Evolutionary conservation across 2,888 invertebrate genomes (phyloP), one percentile per base, ranked within the genome.

Genomic region (Drosophila suboccidentalis): DNA sequence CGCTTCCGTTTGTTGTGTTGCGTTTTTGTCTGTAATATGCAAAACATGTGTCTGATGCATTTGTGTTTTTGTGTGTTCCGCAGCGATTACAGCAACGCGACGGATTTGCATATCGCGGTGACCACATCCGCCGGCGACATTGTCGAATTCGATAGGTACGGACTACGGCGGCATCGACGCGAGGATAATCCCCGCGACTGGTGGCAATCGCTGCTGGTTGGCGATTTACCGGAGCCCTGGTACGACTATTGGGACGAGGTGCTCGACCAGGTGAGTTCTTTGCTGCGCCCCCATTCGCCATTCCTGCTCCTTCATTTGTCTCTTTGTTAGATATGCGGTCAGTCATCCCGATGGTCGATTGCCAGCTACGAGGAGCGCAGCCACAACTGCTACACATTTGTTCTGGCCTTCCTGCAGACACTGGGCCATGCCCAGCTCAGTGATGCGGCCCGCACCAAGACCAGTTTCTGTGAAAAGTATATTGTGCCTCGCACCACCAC

Each of bases 31-130:
- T 51, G 54, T 22, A 72, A 77, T 74, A 70, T 78, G 75, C 54
- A 78, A 70, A 78, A 65, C 65, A 62, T 71, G 57, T 71, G 59
- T 71, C 64, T 74, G 66, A 74, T 78, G 62, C 55, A 64, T 77
- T 77, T 81, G 67, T 71, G 54, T 74, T 53, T 68, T 34, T 80
- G 60, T 71, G 17, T 11, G 58, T 73, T 71, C 67, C 77, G 70
- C 93, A 97, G 97, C 92, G 95, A 97, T 93, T 97, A 97, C 92
- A 95, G 95, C 91, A 96, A 96, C 92, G 95, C 95, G 50, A 96
- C 96, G 92, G 97, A 98, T 93, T 94, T 98, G 75, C 98, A 98
- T 93, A 97, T 98, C 92, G 98, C 97, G 63, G 95, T 98, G 75
- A 97, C 97, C 60, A 96, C 97, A 90, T 97, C 97, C 9, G 94